Conservation (phyloP, 2,797 vertebrate species). For the Coilia nasus region DNA sequence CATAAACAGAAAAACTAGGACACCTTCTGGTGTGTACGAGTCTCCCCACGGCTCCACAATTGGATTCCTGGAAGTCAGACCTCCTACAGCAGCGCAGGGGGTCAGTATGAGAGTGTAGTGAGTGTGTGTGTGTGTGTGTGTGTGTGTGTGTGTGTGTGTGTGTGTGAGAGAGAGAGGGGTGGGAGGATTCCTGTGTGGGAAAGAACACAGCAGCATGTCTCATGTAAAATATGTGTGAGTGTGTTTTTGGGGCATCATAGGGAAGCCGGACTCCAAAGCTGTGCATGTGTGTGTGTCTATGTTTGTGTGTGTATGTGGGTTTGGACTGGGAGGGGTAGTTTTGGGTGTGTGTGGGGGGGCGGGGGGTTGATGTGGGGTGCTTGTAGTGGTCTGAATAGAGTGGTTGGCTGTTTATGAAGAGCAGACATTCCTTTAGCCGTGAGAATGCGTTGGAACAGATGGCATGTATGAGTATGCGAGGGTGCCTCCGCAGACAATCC, state of each 20-base stretch:
- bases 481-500: too few relatives aligned
- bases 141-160: slow-evolving; percentile 37
- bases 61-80: slow-evolving; percentile 69
- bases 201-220: slow-evolving; percentile 61
- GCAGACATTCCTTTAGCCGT: slow-evolving; percentile 71
- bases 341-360: slow-evolving; percentile 36
- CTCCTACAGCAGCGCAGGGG: slow-evolving; percentile 26
- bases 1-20: slow-evolving; percentile 77
- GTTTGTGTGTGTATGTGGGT: not conserved
- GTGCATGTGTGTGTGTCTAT: slow-evolving; percentile 25
- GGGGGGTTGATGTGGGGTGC: slow-evolving; percentile 45
- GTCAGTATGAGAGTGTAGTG: not conserved
- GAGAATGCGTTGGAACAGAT: slow-evolving; percentile 66
- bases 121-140: slow-evolving; percentile 33
- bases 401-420: slow-evolving; percentile 58
- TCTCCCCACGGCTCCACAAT: slow-evolving; percentile 51
- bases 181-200: slow-evolving; percentile 61
- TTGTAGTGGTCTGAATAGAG: slow-evolving; percentile 50
- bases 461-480: slow-evolving; percentile 54
- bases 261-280: too few relatives aligned
- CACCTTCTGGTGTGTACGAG: slow-evolving; percentile 68
- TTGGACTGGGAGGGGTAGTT: slow-evolving; percentile 42
- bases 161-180: slow-evolving; percentile 39
- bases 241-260: too few relatives aligned
- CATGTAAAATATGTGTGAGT: slow-evolving; percentile 37